These are phyloP conservation scores for Adineta ricciae DNA, from an alignment of 2,888 invertebrate species.

Conservation along the genomic window DNA sequence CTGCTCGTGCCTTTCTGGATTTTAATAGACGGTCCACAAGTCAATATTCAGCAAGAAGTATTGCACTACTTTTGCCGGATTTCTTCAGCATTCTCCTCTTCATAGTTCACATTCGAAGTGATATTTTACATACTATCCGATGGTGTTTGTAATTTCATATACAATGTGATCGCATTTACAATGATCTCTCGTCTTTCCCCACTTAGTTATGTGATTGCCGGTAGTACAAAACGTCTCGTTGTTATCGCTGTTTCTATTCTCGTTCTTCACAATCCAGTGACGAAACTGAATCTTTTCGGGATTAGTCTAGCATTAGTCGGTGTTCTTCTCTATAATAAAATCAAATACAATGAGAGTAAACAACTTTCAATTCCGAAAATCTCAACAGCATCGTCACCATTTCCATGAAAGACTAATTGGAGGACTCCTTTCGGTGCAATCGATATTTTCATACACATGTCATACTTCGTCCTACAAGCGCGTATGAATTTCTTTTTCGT, in stretches of 20 bases:
- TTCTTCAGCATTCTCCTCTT: neutral
- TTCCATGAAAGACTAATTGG: no score
- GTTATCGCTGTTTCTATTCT: slow-evolving; percentile 78
- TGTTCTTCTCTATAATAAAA: slow-evolving; percentile 79
- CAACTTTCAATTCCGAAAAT: neutral
- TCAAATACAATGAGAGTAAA: slow-evolving; percentile 41
- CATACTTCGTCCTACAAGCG: no score
- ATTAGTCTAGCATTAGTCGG: slow-evolving; percentile 81
- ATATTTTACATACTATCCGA: slow-evolving; percentile 61
- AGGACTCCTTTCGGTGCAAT: no score
- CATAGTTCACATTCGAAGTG: slow-evolving; percentile 19
- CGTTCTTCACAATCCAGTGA: slow-evolving; percentile 79
- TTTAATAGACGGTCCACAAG: slow-evolving; percentile 55
- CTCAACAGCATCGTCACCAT: neutral
- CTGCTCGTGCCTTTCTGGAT: slow-evolving; percentile 77
- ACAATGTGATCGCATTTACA: slow-evolving; percentile 86
- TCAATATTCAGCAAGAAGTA: neutral
- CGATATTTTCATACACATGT: no score
- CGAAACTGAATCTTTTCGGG: slow-evolving; percentile 71
- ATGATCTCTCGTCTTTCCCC: slow-evolving; percentile 79
- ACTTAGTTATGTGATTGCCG: slow-evolving; percentile 84
- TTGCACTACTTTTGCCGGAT: neutral
- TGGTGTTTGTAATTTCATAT: slow-evolving; percentile 80
- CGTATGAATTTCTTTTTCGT: no score
- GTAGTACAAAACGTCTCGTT: slow-evolving; percentile 76